Conservation (phyloP, 2,113 vertebrate species). For the Girardinichthys multiradiatus region DNA sequence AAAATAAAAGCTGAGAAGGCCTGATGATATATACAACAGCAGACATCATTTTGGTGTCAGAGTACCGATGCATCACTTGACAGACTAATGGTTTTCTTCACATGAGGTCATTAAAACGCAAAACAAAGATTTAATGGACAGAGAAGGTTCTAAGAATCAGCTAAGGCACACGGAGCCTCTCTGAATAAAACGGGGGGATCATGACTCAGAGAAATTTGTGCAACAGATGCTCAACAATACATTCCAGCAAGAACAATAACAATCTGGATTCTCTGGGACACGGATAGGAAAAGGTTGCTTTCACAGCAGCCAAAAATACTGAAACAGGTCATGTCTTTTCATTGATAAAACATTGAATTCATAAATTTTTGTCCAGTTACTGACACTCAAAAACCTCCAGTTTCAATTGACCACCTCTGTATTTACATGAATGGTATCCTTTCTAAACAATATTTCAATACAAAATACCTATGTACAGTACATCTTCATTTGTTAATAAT, state of each 20-base stretch:
- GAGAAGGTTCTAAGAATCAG: constrained; percentile 84
- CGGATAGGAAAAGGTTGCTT: constrained; percentile 62
- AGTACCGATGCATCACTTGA: constrained; percentile 83
- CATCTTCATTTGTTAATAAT: constrained; percentile 75
- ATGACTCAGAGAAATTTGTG: constrained; percentile 87
- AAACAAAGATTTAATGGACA: constrained; percentile 81
- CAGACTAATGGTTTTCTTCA: constrained; percentile 70
- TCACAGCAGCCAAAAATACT: constrained; percentile 65
- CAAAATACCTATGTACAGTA: constrained; percentile 87
- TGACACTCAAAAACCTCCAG: constrained; percentile 53
- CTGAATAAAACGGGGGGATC: constrained; percentile 51
- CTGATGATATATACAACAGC: constrained; percentile 90
- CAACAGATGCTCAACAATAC: constrained; percentile 89
- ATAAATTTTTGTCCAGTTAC: constrained; percentile 50
- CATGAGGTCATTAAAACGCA: constrained; percentile 62
- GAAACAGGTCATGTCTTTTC: constrained; percentile 81
- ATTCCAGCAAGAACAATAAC: constrained; percentile 90
- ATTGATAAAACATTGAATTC: constrained; percentile 71
- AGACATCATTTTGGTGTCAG: constrained; percentile 91
- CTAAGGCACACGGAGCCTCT: constrained; percentile 95
- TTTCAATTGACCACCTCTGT: constrained; percentile 66
- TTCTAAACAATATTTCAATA: constrained; percentile 73
- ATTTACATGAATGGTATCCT: constrained; percentile 76
- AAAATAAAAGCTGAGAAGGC: constrained; percentile 81
- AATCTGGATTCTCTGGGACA: constrained; percentile 84